Evolutionary conservation across 2,113 vertebrate species (phyloP), one percentile per base, ranked within the genome.

Genomic region (Poecilia latipinna): DNA sequence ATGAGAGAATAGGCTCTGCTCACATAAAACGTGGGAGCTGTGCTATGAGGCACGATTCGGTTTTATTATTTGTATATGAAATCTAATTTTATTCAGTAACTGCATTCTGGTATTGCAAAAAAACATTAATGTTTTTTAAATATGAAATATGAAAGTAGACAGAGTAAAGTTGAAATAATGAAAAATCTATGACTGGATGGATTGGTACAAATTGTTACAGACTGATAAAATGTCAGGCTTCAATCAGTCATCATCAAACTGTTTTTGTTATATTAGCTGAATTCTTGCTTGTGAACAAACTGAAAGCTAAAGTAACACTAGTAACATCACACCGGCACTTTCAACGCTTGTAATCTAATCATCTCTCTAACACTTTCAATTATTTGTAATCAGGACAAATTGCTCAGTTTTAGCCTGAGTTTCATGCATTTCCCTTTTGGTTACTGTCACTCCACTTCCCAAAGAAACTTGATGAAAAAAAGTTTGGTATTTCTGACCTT

Each of bases 1-100:
- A 72, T 42, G 31, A 60, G 37, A 81, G 70, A 72, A 42, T 76
- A 82, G 77, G 64, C 19, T 66, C 66, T 11, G 66, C 42, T 12
- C 5, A 62, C 29, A 17, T 68, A 28, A 51, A 48, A 24, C 29
- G 12, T 68, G 19, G 15, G 10, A 67, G 60, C 67, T 39, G 44
- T 48, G 24, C 68, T 54, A 37, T 13, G 51, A 57, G 17, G 37
- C 22, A 44, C 10, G 61, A 1, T 54, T 76, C 12, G 17, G 81
- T 68, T 74, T 64, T 6, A 5, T 67, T 28, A 71, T 35, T 71
- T 75, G 2, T 39, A 48, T 8, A 64, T 26, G 24, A 37, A n/a
- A 75, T 80, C 12, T 54, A 32, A 28, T 75, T 70, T 64, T 29
- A 28, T 44, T 57, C 17, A 17, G 8, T 57, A 57, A 57, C n/a